Evolutionary conservation across 92 coral and sea anemone species (phyloP).

Genomic region (Muricea muricata): DNA sequence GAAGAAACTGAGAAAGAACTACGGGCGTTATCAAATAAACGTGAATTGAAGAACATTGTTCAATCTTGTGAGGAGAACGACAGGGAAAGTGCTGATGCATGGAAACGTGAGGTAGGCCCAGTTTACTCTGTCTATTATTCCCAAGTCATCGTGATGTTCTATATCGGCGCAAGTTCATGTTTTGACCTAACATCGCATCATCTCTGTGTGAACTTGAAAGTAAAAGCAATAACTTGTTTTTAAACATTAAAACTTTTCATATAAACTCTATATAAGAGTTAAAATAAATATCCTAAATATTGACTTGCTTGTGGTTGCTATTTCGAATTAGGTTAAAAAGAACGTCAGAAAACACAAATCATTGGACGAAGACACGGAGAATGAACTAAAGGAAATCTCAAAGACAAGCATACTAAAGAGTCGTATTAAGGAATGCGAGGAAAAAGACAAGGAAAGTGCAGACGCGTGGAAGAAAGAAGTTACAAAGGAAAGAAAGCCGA

Average conservation of each 20-base stretch:
- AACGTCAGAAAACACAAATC: slow-evolving; percentile 29
- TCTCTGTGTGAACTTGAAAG: no score
- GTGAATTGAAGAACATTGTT: slow-evolving; percentile 32
- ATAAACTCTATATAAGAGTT: no score
- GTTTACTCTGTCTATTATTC: neutral
- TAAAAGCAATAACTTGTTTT: no score
- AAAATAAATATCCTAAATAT: no score
- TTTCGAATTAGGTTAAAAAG: neutral
- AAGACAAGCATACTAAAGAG: slow-evolving; percentile 19
- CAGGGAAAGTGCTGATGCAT: slow-evolving; percentile 26
- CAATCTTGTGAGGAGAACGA: slow-evolving; percentile 22
- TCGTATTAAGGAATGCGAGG: slow-evolving; percentile 38
- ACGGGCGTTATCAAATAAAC: slow-evolving; percentile 5
- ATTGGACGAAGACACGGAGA: slow-evolving; percentile 29
- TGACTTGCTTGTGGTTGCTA: neutral
- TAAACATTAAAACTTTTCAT: no score
- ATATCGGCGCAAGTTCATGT: no score
- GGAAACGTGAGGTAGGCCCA: slow-evolving; percentile 20
- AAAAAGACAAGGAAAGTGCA: slow-evolving; percentile 35
- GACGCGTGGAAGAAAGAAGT: slow-evolving; percentile 31
- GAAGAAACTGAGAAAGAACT: slow-evolving; percentile 36
- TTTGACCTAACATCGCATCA: no score
- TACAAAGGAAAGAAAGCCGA: neutral
- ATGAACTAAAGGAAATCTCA: slow-evolving; percentile 20
- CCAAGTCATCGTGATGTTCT: no score